Evolutionary conservation across 2,797 vertebrate species (phyloP).

Genomic region (Uromys caudimaculatus): DNA sequence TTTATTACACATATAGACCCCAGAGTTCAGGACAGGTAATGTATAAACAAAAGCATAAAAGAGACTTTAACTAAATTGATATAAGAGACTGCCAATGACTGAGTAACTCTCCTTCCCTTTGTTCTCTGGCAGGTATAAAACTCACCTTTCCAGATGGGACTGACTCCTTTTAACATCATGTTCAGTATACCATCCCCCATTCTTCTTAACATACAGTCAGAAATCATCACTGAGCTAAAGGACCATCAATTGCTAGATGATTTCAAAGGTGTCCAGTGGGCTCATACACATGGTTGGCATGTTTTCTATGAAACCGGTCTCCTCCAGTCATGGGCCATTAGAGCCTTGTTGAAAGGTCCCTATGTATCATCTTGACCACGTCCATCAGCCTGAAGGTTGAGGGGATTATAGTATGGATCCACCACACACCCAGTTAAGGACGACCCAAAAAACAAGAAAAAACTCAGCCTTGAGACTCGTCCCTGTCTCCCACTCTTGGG

Average conservation of each 20-base stretch:
- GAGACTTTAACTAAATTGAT: not conserved
- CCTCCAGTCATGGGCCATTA: not conserved
- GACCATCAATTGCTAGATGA: not conserved
- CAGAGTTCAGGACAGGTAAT: not conserved
- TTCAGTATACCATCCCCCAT: not conserved
- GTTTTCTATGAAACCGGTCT: not conserved
- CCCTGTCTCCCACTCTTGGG: not conserved
- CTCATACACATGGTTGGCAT: not conserved
- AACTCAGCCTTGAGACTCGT: not conserved
- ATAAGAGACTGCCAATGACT: not conserved
- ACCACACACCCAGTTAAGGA: not conserved
- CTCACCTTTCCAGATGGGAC: not conserved
- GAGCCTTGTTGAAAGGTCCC: not conserved
- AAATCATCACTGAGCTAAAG: not conserved
- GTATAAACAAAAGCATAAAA: not conserved
- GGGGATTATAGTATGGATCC: not conserved
- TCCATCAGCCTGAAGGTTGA: not conserved
- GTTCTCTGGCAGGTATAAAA: not conserved
- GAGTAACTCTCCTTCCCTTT: not conserved
- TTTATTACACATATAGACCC: not conserved
- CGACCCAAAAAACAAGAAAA: not conserved
- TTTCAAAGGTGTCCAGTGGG: not conserved
- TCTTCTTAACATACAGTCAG: not conserved
- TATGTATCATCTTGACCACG: not conserved
- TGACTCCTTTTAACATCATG: not conserved